Evolutionary conservation across 2,113 vertebrate species (phyloP).

Genomic region (Polyodon spathula): DNA sequence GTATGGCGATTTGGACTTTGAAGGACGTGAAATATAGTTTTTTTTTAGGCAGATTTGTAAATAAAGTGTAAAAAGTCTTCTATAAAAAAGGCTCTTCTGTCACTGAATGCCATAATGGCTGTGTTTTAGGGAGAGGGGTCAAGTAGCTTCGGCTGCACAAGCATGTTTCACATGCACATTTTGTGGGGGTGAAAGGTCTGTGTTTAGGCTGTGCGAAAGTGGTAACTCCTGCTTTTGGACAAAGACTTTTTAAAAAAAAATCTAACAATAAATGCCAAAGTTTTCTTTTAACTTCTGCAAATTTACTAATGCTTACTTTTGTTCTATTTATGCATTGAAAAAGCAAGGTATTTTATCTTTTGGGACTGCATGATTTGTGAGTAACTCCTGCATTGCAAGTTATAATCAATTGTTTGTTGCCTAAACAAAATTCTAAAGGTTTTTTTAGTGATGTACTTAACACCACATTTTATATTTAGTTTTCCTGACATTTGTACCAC

Average conservation of each 20-base stretch:
- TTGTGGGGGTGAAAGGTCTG: not conserved
- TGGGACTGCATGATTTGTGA: constrained; percentile 73
- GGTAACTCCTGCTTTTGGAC: constrained; percentile 57
- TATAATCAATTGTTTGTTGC: constrained; percentile 37
- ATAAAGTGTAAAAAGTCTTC: no score
- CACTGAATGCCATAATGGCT: not conserved
- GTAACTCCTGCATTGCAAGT: constrained; percentile 57
- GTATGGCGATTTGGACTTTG: no score
- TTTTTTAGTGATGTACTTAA: constrained; percentile 1
- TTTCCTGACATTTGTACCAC: constrained; percentile 2
- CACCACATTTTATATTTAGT: constrained; percentile 3
- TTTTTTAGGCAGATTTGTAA: no score
- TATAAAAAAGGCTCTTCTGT: no score
- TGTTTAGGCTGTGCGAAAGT: not conserved
- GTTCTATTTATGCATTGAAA: constrained; percentile 27
- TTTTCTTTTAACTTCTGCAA: constrained; percentile 32
- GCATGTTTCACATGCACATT: constrained; percentile 1
- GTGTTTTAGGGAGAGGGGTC: constrained; percentile 2
- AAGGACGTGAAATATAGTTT: no score
- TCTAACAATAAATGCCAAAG: no score
- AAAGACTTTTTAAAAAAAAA: constrained; percentile 66
- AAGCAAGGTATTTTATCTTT: constrained; percentile 30
- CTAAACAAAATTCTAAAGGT: constrained; percentile 28
- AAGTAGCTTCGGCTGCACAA: not conserved
- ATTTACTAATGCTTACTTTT: constrained; percentile 56